Evolutionary conservation across 2,888 invertebrate species (phyloP), one percentile per base, ranked within the genome.

Genomic region (Amiota communis): DNA sequence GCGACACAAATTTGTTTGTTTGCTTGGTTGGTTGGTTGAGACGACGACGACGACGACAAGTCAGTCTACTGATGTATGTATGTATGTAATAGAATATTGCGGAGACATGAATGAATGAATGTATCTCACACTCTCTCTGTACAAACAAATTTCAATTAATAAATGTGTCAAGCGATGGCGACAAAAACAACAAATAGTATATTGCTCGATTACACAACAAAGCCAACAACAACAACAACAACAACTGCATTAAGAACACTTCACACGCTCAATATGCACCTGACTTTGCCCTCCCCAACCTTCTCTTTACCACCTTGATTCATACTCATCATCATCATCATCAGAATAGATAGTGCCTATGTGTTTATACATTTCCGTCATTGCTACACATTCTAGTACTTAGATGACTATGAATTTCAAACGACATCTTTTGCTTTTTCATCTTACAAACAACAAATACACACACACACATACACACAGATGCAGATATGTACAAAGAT

Each of bases 111-210:
- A 36, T 36, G 36, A 36, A 36, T 36, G 36, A 36, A 36, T 36
- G 8, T 36, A 36, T 36, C 36, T 36, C 6, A 36, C 6, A 36
- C 36, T 4, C 3, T 64, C 61, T 56, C 59, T 71, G 11, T 20
- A 59, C 81, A 82, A 83, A 82, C 82, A 82, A 82, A 85, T 85
- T 85, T 82, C 79, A 85, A 83, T 85, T 85, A 80, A 82, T 83
- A 80, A 82, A 77, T 82, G 85, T 83, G 82, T 82, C 82, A 85
- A 85, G 84, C 81, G 82, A 76, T 23, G 23, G 23, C 76, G 79
- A 80, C 23, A 23, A 36, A 36, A 36, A 36, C 6, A 36, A 36
- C 3, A 36, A 36, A 2, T 4, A 36, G 6, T 36, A 36, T 36
- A 36, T 36, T 77, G 84, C 77, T 79, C 82, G 75, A 83, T 85